Evolutionary conservation across 1,140 invertebrate genomes (phyloP).

Genomic region (Homalodisca vitripennis): DNA sequence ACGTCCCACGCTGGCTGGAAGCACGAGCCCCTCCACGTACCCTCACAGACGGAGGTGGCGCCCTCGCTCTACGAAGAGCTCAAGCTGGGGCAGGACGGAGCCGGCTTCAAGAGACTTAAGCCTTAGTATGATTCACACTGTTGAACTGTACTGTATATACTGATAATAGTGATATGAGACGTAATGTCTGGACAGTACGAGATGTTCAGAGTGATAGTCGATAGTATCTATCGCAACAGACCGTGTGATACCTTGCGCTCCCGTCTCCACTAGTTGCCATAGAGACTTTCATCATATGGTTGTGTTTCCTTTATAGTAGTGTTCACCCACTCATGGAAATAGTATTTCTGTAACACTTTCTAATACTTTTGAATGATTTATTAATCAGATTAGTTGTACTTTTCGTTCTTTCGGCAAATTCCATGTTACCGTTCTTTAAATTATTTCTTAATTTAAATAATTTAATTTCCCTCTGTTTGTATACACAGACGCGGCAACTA

Average conservation of each 20-base stretch:
- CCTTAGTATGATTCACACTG: constrained; percentile 49
- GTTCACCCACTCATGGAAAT: background rate
- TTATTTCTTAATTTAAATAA: too few species aligned
- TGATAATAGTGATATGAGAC: background rate
- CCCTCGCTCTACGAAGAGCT: constrained; percentile 75
- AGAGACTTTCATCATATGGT: background rate
- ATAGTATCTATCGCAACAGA: constrained; percentile 8
- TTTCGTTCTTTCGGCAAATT: too few species aligned
- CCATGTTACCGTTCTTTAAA: too few species aligned
- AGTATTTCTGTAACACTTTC: background rate
- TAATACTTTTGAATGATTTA: background rate
- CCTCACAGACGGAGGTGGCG: constrained; percentile 60
- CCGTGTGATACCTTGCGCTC: background rate
- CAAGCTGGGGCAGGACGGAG: constrained; percentile 73
- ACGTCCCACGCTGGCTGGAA: constrained; percentile 51
- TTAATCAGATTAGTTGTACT: background rate
- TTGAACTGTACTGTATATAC: background rate
- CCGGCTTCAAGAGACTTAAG: constrained; percentile 71
- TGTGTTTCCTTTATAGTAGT: background rate
- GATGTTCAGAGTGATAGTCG: background rate
- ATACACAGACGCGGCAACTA: too few species aligned
- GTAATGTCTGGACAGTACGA: background rate
- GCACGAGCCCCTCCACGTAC: constrained; percentile 56
- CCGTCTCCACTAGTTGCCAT: background rate
- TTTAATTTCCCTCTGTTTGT: too few species aligned